Evolutionary conservation across 2,888 invertebrate species (phyloP).

Genomic region (Rotaria macrura): DNA sequence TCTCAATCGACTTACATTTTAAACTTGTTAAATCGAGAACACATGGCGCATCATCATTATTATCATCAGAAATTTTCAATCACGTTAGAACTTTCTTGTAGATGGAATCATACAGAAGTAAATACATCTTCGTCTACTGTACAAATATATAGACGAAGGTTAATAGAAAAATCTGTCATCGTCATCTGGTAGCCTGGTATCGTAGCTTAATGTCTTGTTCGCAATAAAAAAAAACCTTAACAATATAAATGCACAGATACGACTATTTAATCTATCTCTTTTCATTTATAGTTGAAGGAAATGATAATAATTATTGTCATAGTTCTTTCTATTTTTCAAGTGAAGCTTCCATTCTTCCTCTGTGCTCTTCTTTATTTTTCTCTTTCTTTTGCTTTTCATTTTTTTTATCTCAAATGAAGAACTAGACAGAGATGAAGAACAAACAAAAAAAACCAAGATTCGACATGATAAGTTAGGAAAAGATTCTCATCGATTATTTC

Average conservation of each 20-base stretch:
- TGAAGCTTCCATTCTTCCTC: background rate
- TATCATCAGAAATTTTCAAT: no score
- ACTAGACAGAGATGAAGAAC: background rate
- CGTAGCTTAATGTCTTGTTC: background rate
- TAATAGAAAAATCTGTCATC: background rate
- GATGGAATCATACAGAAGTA: background rate
- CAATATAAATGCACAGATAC: background rate
- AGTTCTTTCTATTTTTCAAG: background rate
- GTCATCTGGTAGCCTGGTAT: background rate
- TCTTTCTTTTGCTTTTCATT: background rate
- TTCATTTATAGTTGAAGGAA: background rate
- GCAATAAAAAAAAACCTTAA: background rate
- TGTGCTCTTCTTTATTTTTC: background rate
- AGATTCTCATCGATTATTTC: background rate
- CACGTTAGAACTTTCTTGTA: no score
- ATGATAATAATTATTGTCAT: background rate
- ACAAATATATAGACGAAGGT: background rate
- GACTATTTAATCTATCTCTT: background rate
- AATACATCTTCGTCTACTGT: background rate
- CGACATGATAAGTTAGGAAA: background rate
- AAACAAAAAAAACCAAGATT: background rate
- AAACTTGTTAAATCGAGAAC: no score
- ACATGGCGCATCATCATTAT: no score
- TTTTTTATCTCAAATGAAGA: background rate
- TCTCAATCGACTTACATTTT: background rate